A percentile compares a stretch with the other conserved stretches of the same genome.
These are phyloP conservation scores for Cotesia vestalis DNA, from an alignment of 1,140 invertebrate genomes.

Conservation along the genomic window DNA sequence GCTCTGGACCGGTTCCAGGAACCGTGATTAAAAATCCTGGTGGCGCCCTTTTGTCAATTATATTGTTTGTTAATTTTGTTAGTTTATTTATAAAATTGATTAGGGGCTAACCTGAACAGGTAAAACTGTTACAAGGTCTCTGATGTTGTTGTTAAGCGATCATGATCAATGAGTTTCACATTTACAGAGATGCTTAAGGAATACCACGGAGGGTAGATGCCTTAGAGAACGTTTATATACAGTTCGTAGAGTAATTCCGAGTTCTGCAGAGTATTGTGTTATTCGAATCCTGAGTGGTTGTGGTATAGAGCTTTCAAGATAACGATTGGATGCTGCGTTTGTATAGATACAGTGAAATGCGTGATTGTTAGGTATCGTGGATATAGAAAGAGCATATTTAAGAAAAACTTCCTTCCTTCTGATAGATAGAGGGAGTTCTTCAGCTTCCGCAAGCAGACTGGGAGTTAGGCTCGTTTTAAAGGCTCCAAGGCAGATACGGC, in stretches of 20 bases:
- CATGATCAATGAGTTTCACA: neutral
- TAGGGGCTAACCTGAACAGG: no score
- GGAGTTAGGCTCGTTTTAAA: slow-evolving; percentile 26
- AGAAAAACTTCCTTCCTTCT: slow-evolving; percentile 16
- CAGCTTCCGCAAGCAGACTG: slow-evolving; percentile 16
- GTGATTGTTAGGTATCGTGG: neutral
- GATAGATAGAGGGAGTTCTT: slow-evolving; percentile 1
- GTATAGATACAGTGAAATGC: neutral
- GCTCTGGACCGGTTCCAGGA: no score
- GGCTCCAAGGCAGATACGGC: slow-evolving; percentile 25
- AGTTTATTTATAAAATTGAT: no score
- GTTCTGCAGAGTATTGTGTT: slow-evolving; percentile 4
- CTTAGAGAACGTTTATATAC: neutral
- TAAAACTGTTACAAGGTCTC: no score
- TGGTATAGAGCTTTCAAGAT: neutral
- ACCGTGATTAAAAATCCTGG: no score
- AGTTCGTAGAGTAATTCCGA: neutral
- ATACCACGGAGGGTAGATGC: slow-evolving; percentile 6
- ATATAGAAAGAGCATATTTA: neutral
- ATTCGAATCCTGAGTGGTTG: slow-evolving; percentile 4
- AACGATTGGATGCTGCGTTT: neutral
- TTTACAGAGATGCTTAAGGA: neutral
- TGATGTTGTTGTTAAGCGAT: slow-evolving; percentile 6
- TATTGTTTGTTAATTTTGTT: no score
- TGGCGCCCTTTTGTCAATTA: no score